Conservation (phyloP, 2,888 invertebrate genomes). For the Melanophora roralis region DNA sequence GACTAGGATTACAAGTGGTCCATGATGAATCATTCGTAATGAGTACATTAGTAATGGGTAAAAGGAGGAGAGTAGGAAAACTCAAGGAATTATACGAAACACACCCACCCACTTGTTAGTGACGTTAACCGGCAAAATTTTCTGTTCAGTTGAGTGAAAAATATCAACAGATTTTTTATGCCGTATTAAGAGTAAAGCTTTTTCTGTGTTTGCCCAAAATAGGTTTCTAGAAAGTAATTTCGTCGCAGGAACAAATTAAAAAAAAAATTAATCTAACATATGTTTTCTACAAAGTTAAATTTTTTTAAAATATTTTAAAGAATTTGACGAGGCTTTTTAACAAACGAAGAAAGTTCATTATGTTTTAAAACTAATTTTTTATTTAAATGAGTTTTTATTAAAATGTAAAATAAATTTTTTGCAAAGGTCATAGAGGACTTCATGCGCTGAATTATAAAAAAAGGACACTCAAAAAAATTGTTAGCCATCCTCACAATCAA, state of each 20-base stretch:
- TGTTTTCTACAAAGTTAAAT: not conserved
- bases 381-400: too few relatives aligned
- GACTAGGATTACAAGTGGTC: not conserved
- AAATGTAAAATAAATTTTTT: too few relatives aligned
- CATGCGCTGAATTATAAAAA: too few relatives aligned
- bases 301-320: too few relatives aligned
- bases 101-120: not conserved
- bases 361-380: too few relatives aligned
- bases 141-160: not conserved
- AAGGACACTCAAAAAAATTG: too few relatives aligned
- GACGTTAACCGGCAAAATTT: slow-evolving; percentile 18
- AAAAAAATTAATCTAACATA: not conserved
- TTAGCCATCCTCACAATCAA: too few relatives aligned
- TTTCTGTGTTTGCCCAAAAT: not conserved
- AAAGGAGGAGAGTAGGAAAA: not conserved
- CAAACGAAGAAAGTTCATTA: too few relatives aligned
- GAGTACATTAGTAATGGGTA: not conserved
- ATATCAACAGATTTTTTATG: not conserved
- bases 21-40: slow-evolving; percentile 30
- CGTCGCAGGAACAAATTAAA: too few relatives aligned
- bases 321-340: too few relatives aligned
- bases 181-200: not conserved
- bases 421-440: too few relatives aligned
- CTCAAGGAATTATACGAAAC: too few relatives aligned
- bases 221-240: slow-evolving; percentile 6